phyloP scores from a whole-genome alignment of 2,797 vertebrate genomes.

The Halcyon smyrnensis region DNA sequence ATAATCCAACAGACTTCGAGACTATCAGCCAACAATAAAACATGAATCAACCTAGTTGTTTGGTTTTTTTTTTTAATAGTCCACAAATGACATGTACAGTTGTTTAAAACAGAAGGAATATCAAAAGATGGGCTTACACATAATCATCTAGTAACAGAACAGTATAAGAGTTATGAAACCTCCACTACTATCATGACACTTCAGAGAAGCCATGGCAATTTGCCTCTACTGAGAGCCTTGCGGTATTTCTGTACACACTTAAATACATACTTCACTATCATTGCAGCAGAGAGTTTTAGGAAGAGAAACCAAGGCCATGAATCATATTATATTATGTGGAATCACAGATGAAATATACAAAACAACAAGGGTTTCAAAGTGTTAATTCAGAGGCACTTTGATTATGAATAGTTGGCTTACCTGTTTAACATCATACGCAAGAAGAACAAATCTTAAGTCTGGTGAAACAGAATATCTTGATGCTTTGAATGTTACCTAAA shows the following conservation, averaged over 20 bases:
- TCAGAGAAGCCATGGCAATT: neutral
- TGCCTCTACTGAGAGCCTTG: neutral
- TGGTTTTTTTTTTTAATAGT: neutral
- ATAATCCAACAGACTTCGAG: neutral
- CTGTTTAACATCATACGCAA: constrained; percentile 95
- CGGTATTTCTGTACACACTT: neutral
- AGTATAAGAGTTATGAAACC: neutral
- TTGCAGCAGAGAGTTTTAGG: neutral
- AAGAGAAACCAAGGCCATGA: neutral
- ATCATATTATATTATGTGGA: neutral
- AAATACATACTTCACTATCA: neutral
- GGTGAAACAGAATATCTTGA: constrained; percentile 92
- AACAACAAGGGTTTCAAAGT: neutral
- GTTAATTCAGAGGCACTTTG: neutral
- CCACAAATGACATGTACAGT: neutral
- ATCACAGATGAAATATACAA: neutral
- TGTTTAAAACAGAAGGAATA: neutral
- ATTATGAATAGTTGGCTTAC: constrained; percentile 70
- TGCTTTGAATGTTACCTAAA: constrained; percentile 93
- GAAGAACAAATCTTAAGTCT: constrained; percentile 94
- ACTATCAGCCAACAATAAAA: neutral
- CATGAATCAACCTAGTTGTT: neutral
- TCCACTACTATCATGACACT: neutral
- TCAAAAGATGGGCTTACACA: neutral
- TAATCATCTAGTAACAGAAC: neutral